phyloP scores from a whole-genome alignment of 2,797 vertebrate species.

The Microctenopoma lineatum region DNA sequence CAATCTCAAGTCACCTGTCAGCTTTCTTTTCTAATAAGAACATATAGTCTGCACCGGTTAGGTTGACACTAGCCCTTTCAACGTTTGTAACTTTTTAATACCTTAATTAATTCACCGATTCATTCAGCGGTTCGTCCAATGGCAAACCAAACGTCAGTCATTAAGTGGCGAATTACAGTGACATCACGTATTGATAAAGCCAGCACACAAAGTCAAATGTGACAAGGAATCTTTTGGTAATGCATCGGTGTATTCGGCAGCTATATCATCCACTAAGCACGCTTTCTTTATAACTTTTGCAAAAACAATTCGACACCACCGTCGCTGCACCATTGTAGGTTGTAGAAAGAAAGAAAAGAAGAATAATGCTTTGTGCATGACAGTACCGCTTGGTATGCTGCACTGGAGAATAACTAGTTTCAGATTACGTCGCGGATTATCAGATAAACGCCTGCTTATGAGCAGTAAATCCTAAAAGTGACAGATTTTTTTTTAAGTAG shows the following conservation, averaged over 20 bases:
- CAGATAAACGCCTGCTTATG: no score
- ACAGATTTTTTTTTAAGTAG: no score
- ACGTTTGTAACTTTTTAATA: not conserved
- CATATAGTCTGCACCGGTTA: not conserved
- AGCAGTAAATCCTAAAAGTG: no score
- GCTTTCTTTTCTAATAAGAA: not conserved
- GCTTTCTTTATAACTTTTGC: not conserved
- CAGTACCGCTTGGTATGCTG: not conserved
- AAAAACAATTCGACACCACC: not conserved
- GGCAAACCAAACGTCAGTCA: not conserved
- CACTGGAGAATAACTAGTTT: not conserved
- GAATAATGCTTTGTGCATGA: not conserved
- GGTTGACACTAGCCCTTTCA: not conserved
- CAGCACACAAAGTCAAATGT: fast-evolving
- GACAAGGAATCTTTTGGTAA: not conserved
- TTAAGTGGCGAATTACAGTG: not conserved
- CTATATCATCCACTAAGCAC: not conserved
- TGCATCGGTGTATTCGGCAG: not conserved
- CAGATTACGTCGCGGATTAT: no score
- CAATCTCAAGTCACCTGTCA: not conserved
- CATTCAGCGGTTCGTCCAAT: no score
- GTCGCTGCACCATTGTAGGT: not conserved
- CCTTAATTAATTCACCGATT: not conserved
- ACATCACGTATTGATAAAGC: not conserved
- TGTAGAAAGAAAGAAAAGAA: not conserved